Evolutionary conservation across 2,888 invertebrate species (phyloP), one percentile per base, ranked within the genome.

Genomic region (Parnassius smintheus): DNA sequence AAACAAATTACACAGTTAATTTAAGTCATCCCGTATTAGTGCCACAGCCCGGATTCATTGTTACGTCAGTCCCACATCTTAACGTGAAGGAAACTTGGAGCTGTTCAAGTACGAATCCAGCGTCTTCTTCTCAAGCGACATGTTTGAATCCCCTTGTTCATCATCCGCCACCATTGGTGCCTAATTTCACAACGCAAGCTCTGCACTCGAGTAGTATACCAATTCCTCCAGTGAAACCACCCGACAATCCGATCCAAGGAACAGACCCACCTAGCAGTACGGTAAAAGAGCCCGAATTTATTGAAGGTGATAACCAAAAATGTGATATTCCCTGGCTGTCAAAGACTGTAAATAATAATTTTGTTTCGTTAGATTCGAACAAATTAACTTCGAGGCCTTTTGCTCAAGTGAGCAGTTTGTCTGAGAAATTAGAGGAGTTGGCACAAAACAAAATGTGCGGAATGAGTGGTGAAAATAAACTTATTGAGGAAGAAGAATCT

Each of bases 31-130:
- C 92, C 9, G 78, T 92, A 61, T 76, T 92, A 48, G 80, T 92
- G 72, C 91, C 91, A 10, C 92, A 91, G 68, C 85, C 92, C 25
- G 92, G 92, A 58, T 92, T 82, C 72, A 89, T 92, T 65, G 88
- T 92, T 60, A 93, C 93, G 65, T 91, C 93, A 65, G 86, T 93
- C 84, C 92, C 93, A 80, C 92, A 89, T 83, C 85, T 90, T 58
- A 90, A 86, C 67, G 88, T 89, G 44, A 91, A 91, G 67, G 91
- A 91, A 73, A 91, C 91, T 56, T 91, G 90, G 89, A 87, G 89
- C 72, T 85, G 83, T 65, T 77, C 85, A 12, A 81, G 78, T 72
- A 85, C 86, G 2, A 78, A 81, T 56, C 76, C 80, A 44, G 81
- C 77, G 50, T 77, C 83, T 46, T 72, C 86, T 7, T 77, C 85